Base-by-base conservation (phyloP, 2,888 invertebrate genomes). In the Ochropleura plecta region DNA sequence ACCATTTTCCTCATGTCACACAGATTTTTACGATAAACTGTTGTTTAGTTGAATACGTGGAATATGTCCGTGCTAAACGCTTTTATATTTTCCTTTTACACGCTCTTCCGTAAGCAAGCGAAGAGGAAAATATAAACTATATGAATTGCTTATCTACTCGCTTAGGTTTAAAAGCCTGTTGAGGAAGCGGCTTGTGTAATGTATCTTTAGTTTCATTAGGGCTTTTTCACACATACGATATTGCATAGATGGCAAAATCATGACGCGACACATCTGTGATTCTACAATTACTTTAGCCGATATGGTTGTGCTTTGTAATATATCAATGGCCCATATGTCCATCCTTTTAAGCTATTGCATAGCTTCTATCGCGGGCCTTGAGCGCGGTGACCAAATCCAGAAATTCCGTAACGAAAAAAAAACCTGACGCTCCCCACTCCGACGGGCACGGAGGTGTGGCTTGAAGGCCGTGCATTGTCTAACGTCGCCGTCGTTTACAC, bases 1-100 rank as follows among this genome's bases (percentile, higher is more conserved):
- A 73, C 81, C 77, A 86, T 90, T 89, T 89, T 87, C 85, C 84
- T 79, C 71, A 48, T 77, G 81, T 81, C 78, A 77, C 70, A 81
- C 70, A 78, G 80, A 84, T 84, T 84, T 79, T 79, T 70, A 68
- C 78, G 73, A 81, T 83, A 82, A 84, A 85, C 73, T 82, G 77
- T 79, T 81, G 62, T 82, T 83, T 78, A 76, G 71, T 70, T 79
- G 79, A 67, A 78, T 76, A 77, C 71, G 70, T 76, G 75, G 79
- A 64, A 68, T 71, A 60, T 55, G 73, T 66, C 83, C 55, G 49
- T 55, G 49, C 60, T 82, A 78, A 87, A 80, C 73, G 71, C 53
- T 76, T 78, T 75, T 77, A 79, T 73, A 76, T 84, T 86, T 79
- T 72, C 51, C 55, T 49, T 49, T 48, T 79, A 64, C 49, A 71